These are phyloP conservation scores for Okapia johnstoni DNA, from an alignment of 2,113 vertebrate genomes.

Conservation along the genomic window DNA sequence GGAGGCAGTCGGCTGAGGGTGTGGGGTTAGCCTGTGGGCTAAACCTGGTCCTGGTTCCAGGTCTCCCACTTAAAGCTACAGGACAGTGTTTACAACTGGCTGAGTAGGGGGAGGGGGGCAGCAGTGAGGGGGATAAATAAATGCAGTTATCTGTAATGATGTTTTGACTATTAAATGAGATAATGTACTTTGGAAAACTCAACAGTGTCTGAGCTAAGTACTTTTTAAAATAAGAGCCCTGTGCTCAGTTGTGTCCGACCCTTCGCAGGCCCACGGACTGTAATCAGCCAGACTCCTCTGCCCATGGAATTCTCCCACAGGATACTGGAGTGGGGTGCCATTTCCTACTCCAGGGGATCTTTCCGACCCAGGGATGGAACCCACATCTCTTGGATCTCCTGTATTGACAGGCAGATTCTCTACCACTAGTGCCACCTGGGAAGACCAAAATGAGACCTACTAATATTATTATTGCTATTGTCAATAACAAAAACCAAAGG, in stretches of 20 bases:
- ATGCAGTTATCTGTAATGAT: neutral
- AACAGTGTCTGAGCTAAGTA: neutral
- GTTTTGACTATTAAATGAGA: neutral
- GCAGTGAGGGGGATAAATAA: neutral
- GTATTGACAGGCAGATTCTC: neutral
- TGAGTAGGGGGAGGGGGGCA: accelerated
- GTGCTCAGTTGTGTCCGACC: neutral
- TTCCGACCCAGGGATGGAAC: neutral
- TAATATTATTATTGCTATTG: neutral
- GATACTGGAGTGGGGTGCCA: neutral
- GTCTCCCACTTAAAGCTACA: neutral
- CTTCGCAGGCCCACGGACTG: neutral
- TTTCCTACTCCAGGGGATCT: neutral
- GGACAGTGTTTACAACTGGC: neutral
- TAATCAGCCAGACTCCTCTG: neutral
- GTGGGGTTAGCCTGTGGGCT: accelerated
- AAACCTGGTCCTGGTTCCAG: too few relatives aligned
- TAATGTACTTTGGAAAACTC: neutral
- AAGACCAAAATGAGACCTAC: neutral
- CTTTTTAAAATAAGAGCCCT: neutral
- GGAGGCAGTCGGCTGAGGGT: neutral
- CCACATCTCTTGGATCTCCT: neutral
- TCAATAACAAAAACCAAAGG: neutral
- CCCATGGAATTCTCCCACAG: neutral
- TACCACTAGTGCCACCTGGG: neutral